Evolutionary conservation across 1,140 invertebrate genomes (phyloP).

Genomic region (Xylocopa sonorina): DNA sequence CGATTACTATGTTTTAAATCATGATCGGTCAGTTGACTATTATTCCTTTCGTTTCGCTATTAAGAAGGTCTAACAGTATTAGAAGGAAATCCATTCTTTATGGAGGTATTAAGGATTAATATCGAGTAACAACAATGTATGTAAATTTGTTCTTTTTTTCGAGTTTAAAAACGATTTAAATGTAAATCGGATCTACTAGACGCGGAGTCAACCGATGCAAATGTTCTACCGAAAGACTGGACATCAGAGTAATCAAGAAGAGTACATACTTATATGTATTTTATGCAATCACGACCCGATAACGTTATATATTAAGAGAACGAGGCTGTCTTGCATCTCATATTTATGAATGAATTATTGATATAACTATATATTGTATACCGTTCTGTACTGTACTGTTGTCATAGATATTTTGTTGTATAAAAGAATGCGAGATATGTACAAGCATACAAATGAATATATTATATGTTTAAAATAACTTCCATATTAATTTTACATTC

Average conservation of each 20-base stretch:
- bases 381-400: conserved; percentile 76
- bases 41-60: conserved; percentile 20
- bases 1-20: conserved; percentile 5
- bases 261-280: conserved; percentile 67
- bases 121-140: conserved; percentile 5
- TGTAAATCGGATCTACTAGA: conserved; percentile 43
- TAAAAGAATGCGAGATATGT: conserved; percentile 74
- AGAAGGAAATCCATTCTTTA: conserved; percentile 43
- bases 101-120: conserved; percentile 13
- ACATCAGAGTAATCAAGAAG: conserved; percentile 67
- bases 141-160: not conserved
- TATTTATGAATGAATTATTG: conserved; percentile 66
- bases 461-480: conserved; percentile 80
- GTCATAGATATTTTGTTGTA: conserved; percentile 81
- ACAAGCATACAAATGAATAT: conserved; percentile 79
- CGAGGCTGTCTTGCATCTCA: conserved; percentile 72
- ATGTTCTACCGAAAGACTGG: conserved; percentile 71
- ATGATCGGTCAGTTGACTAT: conserved; percentile 6
- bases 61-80: conserved; percentile 49
- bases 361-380: conserved; percentile 74
- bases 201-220: conserved; percentile 47
- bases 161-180: conserved; percentile 35
- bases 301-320: conserved; percentile 68
- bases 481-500: not conserved
- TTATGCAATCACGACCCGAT: conserved; percentile 74